phyloP scores from a whole-genome alignment of 1,140 invertebrate species.

The Caenorhabditis tropicalis region DNA sequence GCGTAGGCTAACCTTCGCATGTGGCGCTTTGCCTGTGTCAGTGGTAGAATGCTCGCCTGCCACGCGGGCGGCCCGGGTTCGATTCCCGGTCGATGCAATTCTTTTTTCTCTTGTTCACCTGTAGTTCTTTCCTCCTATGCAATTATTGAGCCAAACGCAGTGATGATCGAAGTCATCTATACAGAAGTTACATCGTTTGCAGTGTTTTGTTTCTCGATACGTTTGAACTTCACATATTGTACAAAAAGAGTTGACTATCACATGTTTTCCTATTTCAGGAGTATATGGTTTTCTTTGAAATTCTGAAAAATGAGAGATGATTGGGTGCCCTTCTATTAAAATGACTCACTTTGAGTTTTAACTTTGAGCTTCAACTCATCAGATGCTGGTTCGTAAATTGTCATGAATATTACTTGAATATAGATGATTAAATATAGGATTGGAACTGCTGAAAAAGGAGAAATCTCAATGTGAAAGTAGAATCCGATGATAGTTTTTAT shows the following conservation, averaged over 20 bases:
- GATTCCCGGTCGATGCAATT: slow-evolving; percentile 78
- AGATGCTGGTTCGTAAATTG: background rate
- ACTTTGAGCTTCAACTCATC: background rate
- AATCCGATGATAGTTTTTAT: no score
- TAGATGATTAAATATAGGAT: background rate
- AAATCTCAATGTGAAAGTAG: background rate
- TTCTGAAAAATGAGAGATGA: background rate
- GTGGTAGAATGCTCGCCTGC: slow-evolving; percentile 65
- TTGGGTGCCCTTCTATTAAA: background rate
- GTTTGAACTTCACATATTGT: slow-evolving; percentile 18
- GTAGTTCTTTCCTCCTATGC: slow-evolving; percentile 54
- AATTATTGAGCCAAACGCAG: slow-evolving; percentile 54
- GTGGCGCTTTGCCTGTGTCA: no score
- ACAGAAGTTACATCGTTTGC: slow-evolving; percentile 50
- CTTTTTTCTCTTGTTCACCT: slow-evolving; percentile 45
- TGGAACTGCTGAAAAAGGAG: background rate
- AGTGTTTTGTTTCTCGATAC: slow-evolving; percentile 48
- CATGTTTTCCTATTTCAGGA: background rate
- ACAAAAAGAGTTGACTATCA: slow-evolving; percentile 20
- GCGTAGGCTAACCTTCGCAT: no score
- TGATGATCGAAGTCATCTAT: slow-evolving; percentile 52
- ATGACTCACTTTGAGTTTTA: background rate
- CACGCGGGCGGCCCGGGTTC: slow-evolving; percentile 88
- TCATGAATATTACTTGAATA: slow-evolving; percentile 31
- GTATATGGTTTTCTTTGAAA: background rate